Evolutionary conservation across 2,888 invertebrate species (phyloP), one percentile per base, ranked within the genome.

Genomic region (Labia minor): DNA sequence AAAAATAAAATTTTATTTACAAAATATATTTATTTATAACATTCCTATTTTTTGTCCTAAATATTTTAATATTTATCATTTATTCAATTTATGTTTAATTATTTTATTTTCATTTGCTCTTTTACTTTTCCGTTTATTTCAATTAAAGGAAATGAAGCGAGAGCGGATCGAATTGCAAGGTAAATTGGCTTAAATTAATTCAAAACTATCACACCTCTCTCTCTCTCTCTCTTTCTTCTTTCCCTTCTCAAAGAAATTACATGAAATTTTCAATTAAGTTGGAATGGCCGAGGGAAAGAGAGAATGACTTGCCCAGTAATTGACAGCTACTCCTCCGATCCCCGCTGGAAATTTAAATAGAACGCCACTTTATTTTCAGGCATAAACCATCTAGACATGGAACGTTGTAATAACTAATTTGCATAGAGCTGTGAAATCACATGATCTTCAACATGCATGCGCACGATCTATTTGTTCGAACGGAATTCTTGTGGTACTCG

Each of bases 211-310:
- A 49, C 49, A 49, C 16, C 49, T 16, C 49, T 49, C n/a, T 49
- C 49, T n/a, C n/a, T n/a, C n/a, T n/a, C n/a, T n/a, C n/a, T n/a
- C n/a, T n/a, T n/a, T n/a, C n/a, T n/a, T n/a, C n/a, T n/a, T n/a
- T n/a, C 49, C 49, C 14, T 49, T 14, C 14, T 3, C 2, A 49
- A 49, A 14, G n/a, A 49, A 49, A 49, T 49, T 49, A 14, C 49
- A 49, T 49, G 49, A 49, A 49, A 49, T 49, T 49, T 49, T 49
- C 49, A 49, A 49, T 49, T 49, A 49, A 49, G 6, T 49, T 49
- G 49, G 49, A 3, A 26, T 26, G 26, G 49, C 14, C n/a, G 49
- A 49, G 14, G 49, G 49, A 49, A 14, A 26, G 3, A 26, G 49
- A 49, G 16, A 49, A 14, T 3, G 49, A 16, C 49, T 2, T n/a